A percentile compares a stretch with the other conserved stretches of the same genome.
Evolutionary conservation across 2,888 invertebrate genomes (phyloP).

Genomic region (Morpho helenor): DNA sequence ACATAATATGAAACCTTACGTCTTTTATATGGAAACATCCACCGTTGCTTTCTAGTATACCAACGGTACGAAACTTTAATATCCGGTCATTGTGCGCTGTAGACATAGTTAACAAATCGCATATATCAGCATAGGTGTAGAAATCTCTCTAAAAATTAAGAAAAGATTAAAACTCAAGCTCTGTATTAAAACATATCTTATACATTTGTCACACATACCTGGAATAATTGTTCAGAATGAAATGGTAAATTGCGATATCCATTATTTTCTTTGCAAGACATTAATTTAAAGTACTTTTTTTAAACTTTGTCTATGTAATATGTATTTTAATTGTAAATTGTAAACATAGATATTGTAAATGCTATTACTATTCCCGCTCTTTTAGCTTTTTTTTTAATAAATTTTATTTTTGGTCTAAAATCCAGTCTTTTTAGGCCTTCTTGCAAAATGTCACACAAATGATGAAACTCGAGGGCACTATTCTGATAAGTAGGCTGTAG

Average conservation of each 20-base stretch:
- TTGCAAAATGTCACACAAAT: too few species aligned
- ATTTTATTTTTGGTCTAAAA: too few species aligned
- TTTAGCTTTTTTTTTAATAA: too few species aligned
- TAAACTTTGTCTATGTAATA: too few species aligned
- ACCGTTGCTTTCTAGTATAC: constrained; percentile 48
- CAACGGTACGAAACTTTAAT: constrained; percentile 52
- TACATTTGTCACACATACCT: not conserved
- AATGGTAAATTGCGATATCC: constrained; percentile 43
- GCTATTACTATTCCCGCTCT: too few species aligned
- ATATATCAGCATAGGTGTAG: constrained; percentile 41
- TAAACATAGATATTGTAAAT: too few species aligned
- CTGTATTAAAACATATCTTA: too few species aligned
- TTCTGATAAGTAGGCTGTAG: too few species aligned
- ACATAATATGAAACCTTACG: constrained; percentile 33
- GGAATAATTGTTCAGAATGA: constrained; percentile 30
- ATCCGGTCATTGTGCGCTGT: constrained; percentile 32
- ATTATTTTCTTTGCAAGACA: constrained; percentile 35
- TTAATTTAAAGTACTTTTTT: constrained; percentile 11
- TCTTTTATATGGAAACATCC: constrained; percentile 51
- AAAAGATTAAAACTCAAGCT: not conserved
- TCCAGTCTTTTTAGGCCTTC: too few species aligned
- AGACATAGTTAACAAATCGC: constrained; percentile 37
- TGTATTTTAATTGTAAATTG: too few species aligned
- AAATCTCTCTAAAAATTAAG: constrained; percentile 45
- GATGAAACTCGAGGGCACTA: too few species aligned